A percentile compares a stretch with the other conserved stretches of the same genome.
These are phyloP conservation scores for Sycophila sp. DNA, from an alignment of 1,140 invertebrate genomes.

Conservation along the genomic window DNA sequence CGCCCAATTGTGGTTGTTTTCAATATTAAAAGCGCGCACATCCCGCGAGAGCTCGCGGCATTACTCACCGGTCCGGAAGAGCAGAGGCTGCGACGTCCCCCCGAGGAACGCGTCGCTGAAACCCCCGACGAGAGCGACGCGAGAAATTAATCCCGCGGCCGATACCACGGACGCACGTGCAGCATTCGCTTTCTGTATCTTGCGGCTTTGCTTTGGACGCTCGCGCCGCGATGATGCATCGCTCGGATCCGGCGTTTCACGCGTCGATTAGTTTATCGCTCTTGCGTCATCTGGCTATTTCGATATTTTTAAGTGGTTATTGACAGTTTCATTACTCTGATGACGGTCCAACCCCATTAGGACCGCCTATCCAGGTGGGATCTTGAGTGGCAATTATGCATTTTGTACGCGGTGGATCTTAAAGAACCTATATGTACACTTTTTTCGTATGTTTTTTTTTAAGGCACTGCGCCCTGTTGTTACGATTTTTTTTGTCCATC, in stretches of 20 bases:
- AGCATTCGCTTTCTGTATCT: background rate
- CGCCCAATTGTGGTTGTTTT: background rate
- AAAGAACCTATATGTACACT: too few species aligned
- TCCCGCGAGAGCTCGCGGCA: background rate
- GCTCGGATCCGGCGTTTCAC: background rate
- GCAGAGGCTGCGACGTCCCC: background rate
- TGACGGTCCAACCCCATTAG: too few species aligned
- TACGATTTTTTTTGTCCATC: too few species aligned
- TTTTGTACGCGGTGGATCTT: too few species aligned
- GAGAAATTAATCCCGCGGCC: slow-evolving; percentile 11
- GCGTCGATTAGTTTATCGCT: background rate
- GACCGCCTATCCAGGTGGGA: too few species aligned
- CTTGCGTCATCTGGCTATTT: background rate
- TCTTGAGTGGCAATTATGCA: too few species aligned
- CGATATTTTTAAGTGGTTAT: too few species aligned
- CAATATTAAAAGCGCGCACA: background rate
- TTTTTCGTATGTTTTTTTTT: too few species aligned
- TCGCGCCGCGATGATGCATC: slow-evolving; percentile 2
- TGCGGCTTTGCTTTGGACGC: background rate
- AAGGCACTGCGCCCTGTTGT: too few species aligned
- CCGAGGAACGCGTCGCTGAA: background rate
- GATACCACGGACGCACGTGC: too few species aligned
- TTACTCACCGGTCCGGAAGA: slow-evolving; percentile 2
- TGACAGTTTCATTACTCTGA: background rate
- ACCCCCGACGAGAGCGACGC: background rate